These are phyloP conservation scores for Heliocidaris tuberculata DNA, from an alignment of 35 echinoderm and acorn worm species.

Conservation along the genomic window DNA sequence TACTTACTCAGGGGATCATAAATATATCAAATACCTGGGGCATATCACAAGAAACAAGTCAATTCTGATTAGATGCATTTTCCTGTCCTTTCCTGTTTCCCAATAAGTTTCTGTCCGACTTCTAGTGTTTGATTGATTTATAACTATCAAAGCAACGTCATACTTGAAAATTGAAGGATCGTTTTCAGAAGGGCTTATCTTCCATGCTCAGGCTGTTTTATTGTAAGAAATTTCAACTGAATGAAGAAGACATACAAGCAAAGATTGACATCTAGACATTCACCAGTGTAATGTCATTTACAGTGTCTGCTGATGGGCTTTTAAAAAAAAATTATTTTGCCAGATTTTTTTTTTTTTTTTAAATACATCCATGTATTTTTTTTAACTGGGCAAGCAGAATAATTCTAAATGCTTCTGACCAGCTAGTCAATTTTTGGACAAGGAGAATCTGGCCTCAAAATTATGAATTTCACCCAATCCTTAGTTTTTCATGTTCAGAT, in stretches of 20 bases:
- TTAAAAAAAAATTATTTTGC: no score
- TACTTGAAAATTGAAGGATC: not conserved
- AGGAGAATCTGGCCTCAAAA: not conserved
- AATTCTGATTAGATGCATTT: not conserved
- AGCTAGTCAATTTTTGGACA: not conserved
- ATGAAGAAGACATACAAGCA: no score
- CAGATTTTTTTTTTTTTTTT: no score
- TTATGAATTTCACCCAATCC: not conserved
- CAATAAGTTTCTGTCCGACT: not conserved
- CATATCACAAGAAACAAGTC: constrained; percentile 17
- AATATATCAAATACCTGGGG: constrained; percentile 17
- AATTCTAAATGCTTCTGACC: not conserved
- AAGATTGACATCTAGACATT: no score
- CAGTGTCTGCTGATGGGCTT: no score
- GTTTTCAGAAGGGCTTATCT: not conserved
- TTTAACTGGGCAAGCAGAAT: not conserved
- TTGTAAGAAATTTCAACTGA: not conserved
- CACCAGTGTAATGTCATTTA: no score
- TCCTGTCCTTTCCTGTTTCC: not conserved
- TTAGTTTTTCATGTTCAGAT: not conserved
- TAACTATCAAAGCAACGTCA: not conserved
- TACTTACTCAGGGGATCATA: not conserved
- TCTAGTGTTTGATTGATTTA: constrained; percentile 13
- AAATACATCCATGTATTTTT: no score
- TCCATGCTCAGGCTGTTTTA: not conserved